phyloP scores from a whole-genome alignment of 2,797 vertebrate species.

The Petrocephalus sullivani region DNA sequence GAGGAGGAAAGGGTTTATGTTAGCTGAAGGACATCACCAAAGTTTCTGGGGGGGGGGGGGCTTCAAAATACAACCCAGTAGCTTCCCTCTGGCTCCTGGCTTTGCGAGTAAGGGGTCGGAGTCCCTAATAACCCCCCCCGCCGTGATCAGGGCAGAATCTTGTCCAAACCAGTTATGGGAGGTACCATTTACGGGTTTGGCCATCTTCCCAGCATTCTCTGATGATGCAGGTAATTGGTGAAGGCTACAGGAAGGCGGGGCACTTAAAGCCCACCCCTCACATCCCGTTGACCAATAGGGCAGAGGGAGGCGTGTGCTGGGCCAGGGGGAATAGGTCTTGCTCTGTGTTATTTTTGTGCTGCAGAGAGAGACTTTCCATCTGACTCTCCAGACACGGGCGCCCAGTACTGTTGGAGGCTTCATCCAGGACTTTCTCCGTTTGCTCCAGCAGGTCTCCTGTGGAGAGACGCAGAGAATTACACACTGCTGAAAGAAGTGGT shows the following conservation, averaged over 20 bases:
- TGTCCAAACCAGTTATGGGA: neutral
- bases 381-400: constrained; percentile 40
- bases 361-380: constrained; percentile 54
- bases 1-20: neutral
- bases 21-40: neutral
- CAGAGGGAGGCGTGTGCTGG: constrained; percentile 51
- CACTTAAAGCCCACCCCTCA: constrained; percentile 36
- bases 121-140: neutral
- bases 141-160: neutral
- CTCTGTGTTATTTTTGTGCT: constrained; percentile 35
- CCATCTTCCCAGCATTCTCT: neutral
- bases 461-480: constrained; percentile 19
- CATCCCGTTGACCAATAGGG: constrained; percentile 50
- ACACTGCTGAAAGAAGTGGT: neutral
- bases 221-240: constrained; percentile 1
- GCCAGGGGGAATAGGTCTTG: constrained; percentile 48
- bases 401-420: constrained; percentile 21
- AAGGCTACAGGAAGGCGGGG: constrained; percentile 1
- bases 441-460: constrained; percentile 66
- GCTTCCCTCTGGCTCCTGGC: neutral
- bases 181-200: neutral
- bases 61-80: neutral
- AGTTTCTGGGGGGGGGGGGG: neutral
- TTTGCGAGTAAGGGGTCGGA: neutral
- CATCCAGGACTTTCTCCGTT: constrained; percentile 45